Evolutionary conservation across 35 echinoderm and acorn worm genomes (phyloP), one percentile per base, ranked within the genome.

Genomic region (Eucidaris tribuloides): DNA sequence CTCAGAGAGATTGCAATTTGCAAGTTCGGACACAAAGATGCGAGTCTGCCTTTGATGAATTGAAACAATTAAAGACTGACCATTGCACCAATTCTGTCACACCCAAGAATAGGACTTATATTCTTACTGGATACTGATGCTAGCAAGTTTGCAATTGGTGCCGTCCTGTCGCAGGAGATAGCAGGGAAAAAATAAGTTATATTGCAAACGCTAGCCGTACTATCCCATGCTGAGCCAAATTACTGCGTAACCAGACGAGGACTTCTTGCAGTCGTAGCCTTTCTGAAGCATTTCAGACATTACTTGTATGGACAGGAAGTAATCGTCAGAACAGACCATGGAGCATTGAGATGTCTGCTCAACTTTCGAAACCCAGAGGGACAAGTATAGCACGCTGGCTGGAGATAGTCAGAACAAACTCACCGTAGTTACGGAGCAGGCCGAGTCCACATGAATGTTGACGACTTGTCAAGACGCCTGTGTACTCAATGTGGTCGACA

Each of bases 241-340:
- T 82, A 82, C 35, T 61, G 79, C 34, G 79, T 82, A 3, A 82
- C 79, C 14, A 59, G 79, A 37, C 59, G 54, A 30, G 56, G 63
- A 38, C 30, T 82, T 2, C 56, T 82, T 17, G 79, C 79, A 5
- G 17, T 82, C 15, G 79, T 82, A 17, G 4, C 59, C 36, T 82
- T 61, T 38, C 32, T 82, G 29, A 58, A 60, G 23, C 43, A 82
- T 24, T 82, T 38, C 37, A 13, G 79, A 5, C 79, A 61, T 15
- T 82, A 82, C 56, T 19, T 82, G 17, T 82, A 62, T 9, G 79
- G 79, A 7, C 54, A 30, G 36, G 59, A 74, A 42, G 7, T 74
- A 7, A 33, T 33, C 5, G 66, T 74, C 7, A 18, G 66, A 54
- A 50, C 78, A 27, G 78, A 81, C 30, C 78, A 81, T 81, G 78